Evolutionary conservation across 2,797 vertebrate species (phyloP).

Genomic region (Eidolon dupreanum): DNA sequence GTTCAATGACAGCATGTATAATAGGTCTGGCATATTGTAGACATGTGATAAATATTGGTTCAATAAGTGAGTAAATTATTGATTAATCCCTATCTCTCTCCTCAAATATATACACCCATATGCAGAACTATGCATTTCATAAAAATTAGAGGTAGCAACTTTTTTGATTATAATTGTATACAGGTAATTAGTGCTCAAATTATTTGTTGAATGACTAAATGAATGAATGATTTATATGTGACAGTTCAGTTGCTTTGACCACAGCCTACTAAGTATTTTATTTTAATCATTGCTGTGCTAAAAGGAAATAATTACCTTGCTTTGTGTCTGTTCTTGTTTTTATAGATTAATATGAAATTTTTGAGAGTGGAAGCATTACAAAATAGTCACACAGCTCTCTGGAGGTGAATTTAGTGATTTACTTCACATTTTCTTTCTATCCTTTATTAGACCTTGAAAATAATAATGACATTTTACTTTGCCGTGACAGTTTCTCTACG

Average conservation of each 20-base stretch:
- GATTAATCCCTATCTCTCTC: background rate
- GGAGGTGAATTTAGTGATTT: background rate
- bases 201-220: background rate
- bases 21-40: background rate
- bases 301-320: background rate
- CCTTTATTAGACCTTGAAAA: background rate
- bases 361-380: background rate
- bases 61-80: background rate
- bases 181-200: background rate
- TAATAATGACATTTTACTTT: background rate
- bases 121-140: background rate
- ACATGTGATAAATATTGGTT: constrained; percentile 15
- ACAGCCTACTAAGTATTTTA: background rate
- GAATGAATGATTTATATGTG: background rate
- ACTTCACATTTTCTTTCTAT: background rate
- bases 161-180: background rate
- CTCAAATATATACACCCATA: background rate
- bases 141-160: background rate
- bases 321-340: background rate
- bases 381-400: background rate
- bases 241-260: background rate
- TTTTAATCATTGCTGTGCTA: background rate
- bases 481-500: background rate
- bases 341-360: background rate
- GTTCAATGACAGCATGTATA: background rate